Percentiles rank a stretch among this genome's conserved stretches.
phyloP scores from a whole-genome alignment of 1,140 invertebrate species.

The Bathynomus jamesi region DNA sequence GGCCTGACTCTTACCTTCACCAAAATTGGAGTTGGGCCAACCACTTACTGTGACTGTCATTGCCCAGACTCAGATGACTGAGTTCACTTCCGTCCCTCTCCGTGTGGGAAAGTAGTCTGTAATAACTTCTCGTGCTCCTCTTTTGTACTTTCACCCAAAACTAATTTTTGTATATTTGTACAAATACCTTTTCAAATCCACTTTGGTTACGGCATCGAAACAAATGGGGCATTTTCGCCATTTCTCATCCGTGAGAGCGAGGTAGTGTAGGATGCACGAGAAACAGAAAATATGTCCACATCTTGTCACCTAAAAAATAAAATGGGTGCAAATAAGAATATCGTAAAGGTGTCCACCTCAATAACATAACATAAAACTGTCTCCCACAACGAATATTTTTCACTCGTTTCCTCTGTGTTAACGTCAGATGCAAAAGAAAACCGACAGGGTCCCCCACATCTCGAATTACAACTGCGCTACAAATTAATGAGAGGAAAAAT shows the following conservation, averaged over 20 bases:
- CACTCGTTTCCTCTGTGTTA: background rate
- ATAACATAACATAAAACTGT: background rate
- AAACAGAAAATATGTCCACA: constrained; percentile 96
- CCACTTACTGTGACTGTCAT: no score
- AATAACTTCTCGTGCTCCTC: no score
- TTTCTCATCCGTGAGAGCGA: constrained; percentile 68
- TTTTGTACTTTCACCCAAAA: no score
- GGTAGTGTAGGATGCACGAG: constrained; percentile 88
- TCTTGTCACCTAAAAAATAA: constrained; percentile 66
- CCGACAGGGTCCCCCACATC: no score
- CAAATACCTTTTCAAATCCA: constrained; percentile 78
- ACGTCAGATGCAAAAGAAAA: background rate
- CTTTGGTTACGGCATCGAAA: constrained; percentile 63
- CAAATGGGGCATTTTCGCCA: constrained; percentile 81
- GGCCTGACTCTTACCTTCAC: no score
- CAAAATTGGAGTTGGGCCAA: no score
- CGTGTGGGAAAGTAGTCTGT: no score
- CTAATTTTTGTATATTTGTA: no score
- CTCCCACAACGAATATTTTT: background rate
- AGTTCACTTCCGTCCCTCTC: no score
- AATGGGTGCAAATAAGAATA: background rate
- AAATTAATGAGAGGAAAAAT: no score
- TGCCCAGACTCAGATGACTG: no score
- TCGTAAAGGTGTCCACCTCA: background rate
- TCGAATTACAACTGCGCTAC: no score